phyloP scores from a whole-genome alignment of 1,140 invertebrate genomes.

The Drosophila funebris region DNA sequence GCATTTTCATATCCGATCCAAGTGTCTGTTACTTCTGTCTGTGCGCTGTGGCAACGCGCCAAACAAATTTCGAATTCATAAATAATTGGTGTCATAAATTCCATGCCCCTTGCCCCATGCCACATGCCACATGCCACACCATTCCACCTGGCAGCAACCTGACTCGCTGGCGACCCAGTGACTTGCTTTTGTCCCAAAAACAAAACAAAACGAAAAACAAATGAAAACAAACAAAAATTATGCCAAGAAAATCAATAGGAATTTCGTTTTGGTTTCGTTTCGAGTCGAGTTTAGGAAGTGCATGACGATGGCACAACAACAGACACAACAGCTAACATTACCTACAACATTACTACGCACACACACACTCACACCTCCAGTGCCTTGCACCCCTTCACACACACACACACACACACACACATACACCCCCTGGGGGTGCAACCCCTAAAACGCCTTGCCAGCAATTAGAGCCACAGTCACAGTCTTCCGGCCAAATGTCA shows the following conservation, averaged over 20 bases:
- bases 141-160: conserved; percentile 2
- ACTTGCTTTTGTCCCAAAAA: conserved; percentile 56
- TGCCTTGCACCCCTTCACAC: neutral
- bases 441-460: conserved; percentile 15
- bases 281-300: conserved; percentile 41
- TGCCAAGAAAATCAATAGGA: conserved; percentile 68
- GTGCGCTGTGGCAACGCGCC: conserved; percentile 60
- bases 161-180: conserved; percentile 60
- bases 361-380: neutral
- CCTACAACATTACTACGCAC: neutral
- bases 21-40: conserved; percentile 24
- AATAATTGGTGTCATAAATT: conserved; percentile 81
- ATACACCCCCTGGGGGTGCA: neutral
- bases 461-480: conserved; percentile 64
- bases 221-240: conserved; percentile 21
- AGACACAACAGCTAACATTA: neutral
- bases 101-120: neutral
- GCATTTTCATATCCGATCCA: conserved; percentile 43
- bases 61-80: conserved; percentile 80
- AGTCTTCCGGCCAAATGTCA: conserved; percentile 78
- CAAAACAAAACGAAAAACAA: conserved; percentile 31
- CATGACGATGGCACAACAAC: conserved; percentile 29
- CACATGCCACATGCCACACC: neutral
- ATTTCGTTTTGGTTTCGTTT: conserved; percentile 31
- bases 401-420: neutral